Conservation (phyloP, 2,113 vertebrate species). For the Salvelinus alpinus region DNA sequence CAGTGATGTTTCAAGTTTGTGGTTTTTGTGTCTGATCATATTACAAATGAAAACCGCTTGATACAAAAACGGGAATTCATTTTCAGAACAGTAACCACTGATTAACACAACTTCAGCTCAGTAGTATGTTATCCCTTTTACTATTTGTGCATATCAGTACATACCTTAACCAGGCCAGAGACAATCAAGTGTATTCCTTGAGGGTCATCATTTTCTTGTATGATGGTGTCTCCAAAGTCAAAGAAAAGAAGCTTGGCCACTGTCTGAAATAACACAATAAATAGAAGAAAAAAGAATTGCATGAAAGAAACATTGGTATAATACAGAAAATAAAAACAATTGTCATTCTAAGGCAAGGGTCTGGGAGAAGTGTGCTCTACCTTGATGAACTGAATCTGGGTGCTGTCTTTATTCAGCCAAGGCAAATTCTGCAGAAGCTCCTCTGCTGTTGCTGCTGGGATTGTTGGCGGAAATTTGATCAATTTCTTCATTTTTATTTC, state of each 20-base stretch:
- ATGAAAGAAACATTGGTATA: not conserved
- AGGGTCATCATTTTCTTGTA: slow-evolving; percentile 58
- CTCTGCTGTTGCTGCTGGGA: slow-evolving; percentile 61
- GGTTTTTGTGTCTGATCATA: not conserved
- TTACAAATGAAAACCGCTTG: not conserved
- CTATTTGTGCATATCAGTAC: slow-evolving; percentile 11
- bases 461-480: slow-evolving; percentile 56
- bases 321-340: not conserved
- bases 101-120: not conserved
- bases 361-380: slow-evolving; percentile 26
- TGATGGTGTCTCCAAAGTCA: slow-evolving; percentile 65
- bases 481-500: slow-evolving; percentile 62
- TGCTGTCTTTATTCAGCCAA: slow-evolving; percentile 65
- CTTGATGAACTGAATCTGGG: slow-evolving; percentile 68
- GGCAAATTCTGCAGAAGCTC: slow-evolving; percentile 56
- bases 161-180: slow-evolving; percentile 71
- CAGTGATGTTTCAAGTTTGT: not conserved
- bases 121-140: not conserved
- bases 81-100: not conserved
- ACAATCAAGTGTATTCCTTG: slow-evolving; percentile 68
- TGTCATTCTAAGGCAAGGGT: not conserved
- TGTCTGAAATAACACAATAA: slow-evolving; percentile 36
- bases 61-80: not conserved
- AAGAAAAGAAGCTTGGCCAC: slow-evolving; percentile 59
- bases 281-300: too few species aligned